Base-by-base conservation (phyloP, 2,888 invertebrate genomes). In the Napeogenes inachia region DNA sequence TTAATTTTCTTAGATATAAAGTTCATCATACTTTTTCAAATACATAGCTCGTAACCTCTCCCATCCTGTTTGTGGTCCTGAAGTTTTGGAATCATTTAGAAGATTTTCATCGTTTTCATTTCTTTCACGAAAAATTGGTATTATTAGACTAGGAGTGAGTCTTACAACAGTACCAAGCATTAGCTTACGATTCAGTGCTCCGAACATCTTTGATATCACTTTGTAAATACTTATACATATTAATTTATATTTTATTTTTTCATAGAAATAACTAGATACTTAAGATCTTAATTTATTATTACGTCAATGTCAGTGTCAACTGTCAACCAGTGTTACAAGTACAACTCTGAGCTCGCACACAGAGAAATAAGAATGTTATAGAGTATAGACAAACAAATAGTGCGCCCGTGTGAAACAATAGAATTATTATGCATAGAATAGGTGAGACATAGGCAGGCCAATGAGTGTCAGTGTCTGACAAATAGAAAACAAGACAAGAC, bases 11-110 rank as follows among this genome's bases (percentile, higher is more conserved):
- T 50, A 50, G 30, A 6, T 30, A 50, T 42, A 42, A 50, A 0
- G 30, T 3, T 30, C 30, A n/a, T 30, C 89, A 83, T 82, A 92
- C 92, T 87, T 84, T 68, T 66, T 77, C 35, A 71, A 68, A 71
- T 86, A 92, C 87, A 92, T 92, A 67, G 73, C 71, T 70, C 87
- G 88, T 2, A 92, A 79, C 73, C 92, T 80, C 0, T 90, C 90
- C 83, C 87, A 86, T 45, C 92, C 92, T 42, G 87, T 87, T 71
- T 83, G 75, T 13, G 76, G 71, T 4, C 62, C 45, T 56, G 62
- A 57, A 32, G 54, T 45, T 32, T n/a, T 2, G 2, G 68, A 63
- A 21, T 57, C 63, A 42, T 75, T 68, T 1, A 82, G 58, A 45
- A 68, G 32, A 75, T 85, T 74, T 4, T 71, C 59, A 71, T 88